These are phyloP conservation scores for Diorhabda sublineata DNA, from an alignment of 1,140 invertebrate genomes.

Conservation along the genomic window DNA sequence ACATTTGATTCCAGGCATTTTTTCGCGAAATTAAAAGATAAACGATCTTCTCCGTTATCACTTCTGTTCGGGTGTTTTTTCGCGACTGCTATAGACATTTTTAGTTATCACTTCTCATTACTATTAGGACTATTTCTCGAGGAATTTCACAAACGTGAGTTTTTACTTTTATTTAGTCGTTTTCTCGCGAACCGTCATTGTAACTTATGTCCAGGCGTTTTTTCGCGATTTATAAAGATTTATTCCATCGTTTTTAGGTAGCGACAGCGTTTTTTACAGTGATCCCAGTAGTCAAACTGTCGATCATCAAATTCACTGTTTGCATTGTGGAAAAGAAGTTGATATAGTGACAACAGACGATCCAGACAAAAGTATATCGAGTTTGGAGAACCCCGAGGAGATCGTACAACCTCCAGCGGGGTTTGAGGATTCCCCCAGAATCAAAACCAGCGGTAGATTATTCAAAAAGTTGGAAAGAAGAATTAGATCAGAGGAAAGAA, in stretches of 20 bases:
- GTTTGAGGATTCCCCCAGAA: conserved; percentile 74
- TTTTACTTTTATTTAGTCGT: too few species aligned
- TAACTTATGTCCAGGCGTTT: too few species aligned
- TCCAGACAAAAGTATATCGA: conserved; percentile 38
- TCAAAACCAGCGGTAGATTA: conserved; percentile 53
- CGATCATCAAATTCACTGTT: conserved; percentile 59
- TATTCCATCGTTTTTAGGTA: conserved; percentile 38
- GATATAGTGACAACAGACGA: conserved; percentile 44
- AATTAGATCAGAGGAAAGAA: conserved; percentile 75
- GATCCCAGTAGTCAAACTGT: conserved; percentile 59
- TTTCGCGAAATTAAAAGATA: too few species aligned
- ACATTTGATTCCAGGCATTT: too few species aligned
- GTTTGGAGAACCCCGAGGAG: conserved; percentile 50
- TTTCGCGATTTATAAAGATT: too few species aligned
- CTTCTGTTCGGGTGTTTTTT: too few species aligned
- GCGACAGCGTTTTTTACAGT: conserved; percentile 84
- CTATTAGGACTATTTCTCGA: too few species aligned
- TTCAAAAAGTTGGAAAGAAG: conserved; percentile 80
- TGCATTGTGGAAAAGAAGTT: conserved; percentile 73
- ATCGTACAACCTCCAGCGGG: conserved; percentile 82
- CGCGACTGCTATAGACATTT: too few species aligned
- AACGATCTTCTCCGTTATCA: too few species aligned
- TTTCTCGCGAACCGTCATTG: too few species aligned
- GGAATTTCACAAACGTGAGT: too few species aligned
- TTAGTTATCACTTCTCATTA: too few species aligned